Conservation (phyloP, 2,888 invertebrate genomes). For the Pollenia griseotomentosa region DNA sequence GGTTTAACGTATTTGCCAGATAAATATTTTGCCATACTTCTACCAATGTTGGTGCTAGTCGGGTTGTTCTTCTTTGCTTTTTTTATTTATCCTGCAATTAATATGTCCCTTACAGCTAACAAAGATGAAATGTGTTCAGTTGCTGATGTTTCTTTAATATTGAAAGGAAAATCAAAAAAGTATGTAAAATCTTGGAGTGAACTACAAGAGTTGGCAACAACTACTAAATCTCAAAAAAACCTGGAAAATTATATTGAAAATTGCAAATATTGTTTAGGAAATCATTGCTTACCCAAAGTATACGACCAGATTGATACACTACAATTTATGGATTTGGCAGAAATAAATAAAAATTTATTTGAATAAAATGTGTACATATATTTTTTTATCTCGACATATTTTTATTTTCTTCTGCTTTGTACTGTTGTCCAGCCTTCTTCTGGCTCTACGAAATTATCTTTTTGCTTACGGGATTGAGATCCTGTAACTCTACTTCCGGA, state of each 20-base stretch:
- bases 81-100: constrained; percentile 92
- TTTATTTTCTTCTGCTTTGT: constrained; percentile 85
- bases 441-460: constrained; percentile 81
- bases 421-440: constrained; percentile 90
- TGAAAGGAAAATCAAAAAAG: constrained; percentile 46
- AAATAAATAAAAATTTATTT: constrained; percentile 78
- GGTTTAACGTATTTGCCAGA: constrained; percentile 92
- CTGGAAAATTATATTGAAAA: constrained; percentile 25
- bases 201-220: constrained; percentile 13
- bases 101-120: constrained; percentile 89
- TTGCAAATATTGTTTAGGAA: constrained; percentile 76
- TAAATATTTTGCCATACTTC: constrained; percentile 95
- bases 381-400: not conserved
- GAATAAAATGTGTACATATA: constrained; percentile 65
- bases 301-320: constrained; percentile 78
- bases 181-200: constrained; percentile 56
- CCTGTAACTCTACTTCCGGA: constrained; percentile 73
- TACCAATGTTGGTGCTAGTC: constrained; percentile 92
- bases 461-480: constrained; percentile 77
- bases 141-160: constrained; percentile 75
- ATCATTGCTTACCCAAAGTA: constrained; percentile 74
- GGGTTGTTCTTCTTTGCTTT: constrained; percentile 91
- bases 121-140: constrained; percentile 88
- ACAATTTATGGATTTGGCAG: constrained; percentile 79
- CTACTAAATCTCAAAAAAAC: not conserved